Evolutionary conservation across 2,797 vertebrate genomes (phyloP), one percentile per base, ranked within the genome.

Genomic region (Phoebastria nigripes): DNA sequence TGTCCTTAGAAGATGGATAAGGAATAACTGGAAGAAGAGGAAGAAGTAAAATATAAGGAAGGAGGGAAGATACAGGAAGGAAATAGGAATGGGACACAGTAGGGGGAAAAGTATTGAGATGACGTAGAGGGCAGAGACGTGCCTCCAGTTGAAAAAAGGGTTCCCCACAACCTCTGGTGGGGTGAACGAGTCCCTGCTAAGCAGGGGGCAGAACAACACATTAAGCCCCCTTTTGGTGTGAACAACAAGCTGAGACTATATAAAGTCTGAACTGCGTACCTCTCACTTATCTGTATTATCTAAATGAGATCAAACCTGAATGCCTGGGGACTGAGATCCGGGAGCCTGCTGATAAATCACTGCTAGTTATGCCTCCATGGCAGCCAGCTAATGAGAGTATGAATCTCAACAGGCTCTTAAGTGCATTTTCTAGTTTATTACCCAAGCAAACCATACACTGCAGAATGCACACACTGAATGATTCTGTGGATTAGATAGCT

Each of bases 341-440:
- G 52, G 54, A 90, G 52, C n/a, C 46, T 74, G 84, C 33, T 47
- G 56, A 95, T 88, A 94, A 73, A 94, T 94, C 83, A 77, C 56
- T 69, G 82, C 92, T 80, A 88, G 73, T 93, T 96, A 91, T 96
- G 79, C 87, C 67, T 96, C 96, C 41, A n/a, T 0, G 31, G 93
- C 87, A 93, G 94, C 73, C 54, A 67, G 24, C 66, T 94, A 96
- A 88, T 55, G 66, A 94, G 62, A 87, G 33, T 18, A 87, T 37
- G 79, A 93, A 94, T 88, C 70, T 72, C 90, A 96, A 89, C 25
- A 67, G 69, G 52, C 29, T 13, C 51, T 94, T 65, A 74, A 80
- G 67, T 52, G 22, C 59, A 54, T 85, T 93, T 79, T 85, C 82
- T 91, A 85, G 88, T 88, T 92, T 93, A 94, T 86, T 92, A 89